Base-by-base conservation (phyloP, 2,797 vertebrate genomes). In the Hephaestus fuliginosus region DNA sequence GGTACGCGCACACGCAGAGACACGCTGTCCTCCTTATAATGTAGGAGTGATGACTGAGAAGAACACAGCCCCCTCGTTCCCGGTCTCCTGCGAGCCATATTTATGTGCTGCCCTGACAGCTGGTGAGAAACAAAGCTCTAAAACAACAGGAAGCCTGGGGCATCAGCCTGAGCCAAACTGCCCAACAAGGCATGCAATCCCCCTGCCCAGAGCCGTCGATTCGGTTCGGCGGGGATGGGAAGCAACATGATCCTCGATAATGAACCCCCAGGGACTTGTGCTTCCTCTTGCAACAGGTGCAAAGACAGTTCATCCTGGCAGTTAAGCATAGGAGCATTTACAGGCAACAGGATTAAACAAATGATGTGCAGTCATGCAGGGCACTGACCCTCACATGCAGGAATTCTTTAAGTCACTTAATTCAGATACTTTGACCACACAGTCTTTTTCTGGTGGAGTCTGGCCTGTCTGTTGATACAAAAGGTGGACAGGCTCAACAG, bases 281-380 rank as follows among this genome's bases (percentile, higher is more conserved):
- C 94, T 96, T 96, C 95, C 95, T 94, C 92, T 95, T 76, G 90
- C 94, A 95, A 96, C 95, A 96, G 96, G 96, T 96, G 95, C 95
- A 94, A 92, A 93, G 91, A 93, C 93, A 78, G 90, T 91, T 92
- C 91, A 91, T 91, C 87, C 89, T 92, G 92, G 93, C 92, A 91
- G 86, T 89, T 76, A 82, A 92, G 92, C 83, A 86, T 73, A 73
- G 78, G 77, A 71, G 88, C 92, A 92, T 93, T 94, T 94, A 93
- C 93, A 93, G 93, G 90, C 92, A 93, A 80, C 85, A 65, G 86
- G 90, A 94, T 93, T 93, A 90, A 86, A 90, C 81, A 91, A 93
- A 92, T 85, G 80, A 91, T 88, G 80, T 64, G 85, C 60, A 79
- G 87, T 75, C 85, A 84, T 86, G 84, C 80, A 76, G 68, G 43